A percentile compares a stretch with the other conserved stretches of the same genome.
These are phyloP conservation scores for Phodopus roborovskii DNA, from an alignment of 2,113 vertebrate genomes.

Conservation along the genomic window DNA sequence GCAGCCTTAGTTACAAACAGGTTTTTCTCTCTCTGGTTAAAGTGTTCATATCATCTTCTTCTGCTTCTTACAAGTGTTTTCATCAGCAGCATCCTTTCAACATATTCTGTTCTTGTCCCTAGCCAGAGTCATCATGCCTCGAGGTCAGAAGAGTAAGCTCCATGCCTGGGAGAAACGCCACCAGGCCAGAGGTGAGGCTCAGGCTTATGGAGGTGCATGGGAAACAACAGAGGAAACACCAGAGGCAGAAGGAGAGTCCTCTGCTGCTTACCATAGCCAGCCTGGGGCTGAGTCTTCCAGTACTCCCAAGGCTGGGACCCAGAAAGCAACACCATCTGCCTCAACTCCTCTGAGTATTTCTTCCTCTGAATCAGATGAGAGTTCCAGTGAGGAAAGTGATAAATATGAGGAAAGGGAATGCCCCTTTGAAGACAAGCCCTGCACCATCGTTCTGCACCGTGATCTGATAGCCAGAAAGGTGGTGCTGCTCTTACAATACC, in stretches of 20 bases:
- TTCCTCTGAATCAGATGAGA: neutral
- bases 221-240: neutral
- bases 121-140: constrained; percentile 43
- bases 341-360: neutral
- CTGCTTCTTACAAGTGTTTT: too few species aligned
- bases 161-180: neutral
- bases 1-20: too few species aligned
- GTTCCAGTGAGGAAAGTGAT: too few species aligned
- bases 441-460: too few species aligned
- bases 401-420: fast-evolving
- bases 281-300: neutral
- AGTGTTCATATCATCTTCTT: too few species aligned
- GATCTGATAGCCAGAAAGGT: too few species aligned
- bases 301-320: neutral
- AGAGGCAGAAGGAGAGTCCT: neutral
- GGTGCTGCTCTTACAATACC: too few species aligned
- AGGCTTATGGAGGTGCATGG: fast-evolving
- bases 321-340: fast-evolving
- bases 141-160: neutral
- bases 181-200: neutral
- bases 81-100: too few species aligned
- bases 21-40: too few species aligned
- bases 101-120: too few species aligned
- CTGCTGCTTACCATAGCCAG: neutral
- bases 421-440: too few species aligned